Evolutionary conservation across 2,888 invertebrate genomes (phyloP), one percentile per base, ranked within the genome.

Genomic region (Philereme transversata): DNA sequence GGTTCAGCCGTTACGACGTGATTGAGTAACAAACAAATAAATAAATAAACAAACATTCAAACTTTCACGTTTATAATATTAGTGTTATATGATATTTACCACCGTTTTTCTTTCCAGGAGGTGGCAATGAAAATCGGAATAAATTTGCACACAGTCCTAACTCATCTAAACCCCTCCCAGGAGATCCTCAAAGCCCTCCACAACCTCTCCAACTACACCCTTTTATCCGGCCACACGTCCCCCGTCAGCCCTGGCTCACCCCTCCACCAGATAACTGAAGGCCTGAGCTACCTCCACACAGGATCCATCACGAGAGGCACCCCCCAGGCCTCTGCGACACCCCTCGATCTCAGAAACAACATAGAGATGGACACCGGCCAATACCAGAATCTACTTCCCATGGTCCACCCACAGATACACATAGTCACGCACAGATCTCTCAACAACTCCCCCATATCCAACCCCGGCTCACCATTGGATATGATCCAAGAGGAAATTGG

Each of bases 211-310:
- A 90, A 75, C 78, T 82, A 74, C 69, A 71, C 77, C 0, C 67
- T 83, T 0, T 69, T 80, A 6, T 80, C 83, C 22, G 83, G 82
- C 0, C 83, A 83, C 65, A 76, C 83, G 0, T 82, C 82, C 3
- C 86, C 84, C 4, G 83, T 75, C 38, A 74, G 79, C 67, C 76
- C 89, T 11, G 84, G 85, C 4, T 86, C 88, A 0, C 95, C 95
- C 0, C 87, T 95, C 50, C 95, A 95, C 76, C 95, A 95, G 74
- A 94, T 94, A 51, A 93, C 93, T 0, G 93, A 90, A 63, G 96
- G 96, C 7, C 93, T 97, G 5, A 96, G 96, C 76, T 96, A 95
- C 45, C 84, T 96, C 10, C 96, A 96, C 75, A 97, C 97, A 0
- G 94, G 96, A 0, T 96, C 96, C 4, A 97, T 97, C 57, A 90